phyloP scores from a whole-genome alignment of 92 coral and sea anemone species.

The Actinostola sp. region DNA sequence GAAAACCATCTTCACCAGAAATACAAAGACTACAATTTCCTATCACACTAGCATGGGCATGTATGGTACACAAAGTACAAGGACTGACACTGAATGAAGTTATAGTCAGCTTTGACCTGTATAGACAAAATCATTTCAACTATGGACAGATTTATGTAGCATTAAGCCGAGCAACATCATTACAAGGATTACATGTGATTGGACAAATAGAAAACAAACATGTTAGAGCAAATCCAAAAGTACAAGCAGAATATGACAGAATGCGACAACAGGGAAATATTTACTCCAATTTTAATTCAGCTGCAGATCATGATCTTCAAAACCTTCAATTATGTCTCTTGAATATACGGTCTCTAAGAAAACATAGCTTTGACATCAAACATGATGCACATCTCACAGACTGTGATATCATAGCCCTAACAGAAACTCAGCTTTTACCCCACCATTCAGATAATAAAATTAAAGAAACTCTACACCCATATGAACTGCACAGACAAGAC shows the following conservation, averaged over 20 bases:
- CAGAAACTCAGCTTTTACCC: conserved; percentile 62
- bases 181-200: conserved; percentile 46
- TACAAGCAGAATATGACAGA: conserved; percentile 56
- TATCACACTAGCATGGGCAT: conserved; percentile 68
- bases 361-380: conserved; percentile 62
- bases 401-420: conserved; percentile 40
- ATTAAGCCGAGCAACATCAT: conserved; percentile 53
- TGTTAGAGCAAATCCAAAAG: conserved; percentile 57
- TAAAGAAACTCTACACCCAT: conserved; percentile 30
- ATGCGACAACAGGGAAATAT: conserved; percentile 14
- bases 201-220: conserved; percentile 56
- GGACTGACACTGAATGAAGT: conserved; percentile 53
- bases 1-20: conserved; percentile 76
- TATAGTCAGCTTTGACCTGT: conserved; percentile 47
- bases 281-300: background rate
- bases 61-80: conserved; percentile 73
- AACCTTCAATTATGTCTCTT: conserved; percentile 18
- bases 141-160: conserved; percentile 74
- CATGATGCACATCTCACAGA: conserved; percentile 19
- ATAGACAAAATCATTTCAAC: conserved; percentile 59
- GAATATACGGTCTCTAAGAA: conserved; percentile 48
- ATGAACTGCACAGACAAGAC: conserved; percentile 36
- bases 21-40: conserved; percentile 74
- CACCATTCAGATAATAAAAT: conserved; percentile 22
- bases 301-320: background rate